Conservation (phyloP, 2,797 vertebrate genomes). For the Oceanodroma leucorhoa region DNA sequence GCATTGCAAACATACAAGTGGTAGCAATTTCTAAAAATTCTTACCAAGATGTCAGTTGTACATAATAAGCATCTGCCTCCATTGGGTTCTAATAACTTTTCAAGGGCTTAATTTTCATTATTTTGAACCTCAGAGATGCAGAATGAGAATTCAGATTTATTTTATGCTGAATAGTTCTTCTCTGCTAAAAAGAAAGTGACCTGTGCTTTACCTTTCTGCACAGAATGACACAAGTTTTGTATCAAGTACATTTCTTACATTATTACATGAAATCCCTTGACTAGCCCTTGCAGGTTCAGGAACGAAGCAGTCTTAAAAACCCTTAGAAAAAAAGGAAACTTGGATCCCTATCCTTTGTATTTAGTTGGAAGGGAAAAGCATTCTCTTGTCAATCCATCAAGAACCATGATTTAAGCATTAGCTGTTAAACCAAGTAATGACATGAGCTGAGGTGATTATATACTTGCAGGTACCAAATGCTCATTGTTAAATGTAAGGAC, state of each 20-base stretch:
- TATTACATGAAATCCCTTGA: background rate
- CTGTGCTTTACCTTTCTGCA: background rate
- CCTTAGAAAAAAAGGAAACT: background rate
- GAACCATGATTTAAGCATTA: constrained; percentile 26
- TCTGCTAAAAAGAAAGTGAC: background rate
- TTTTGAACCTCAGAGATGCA: background rate
- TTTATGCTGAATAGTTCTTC: background rate
- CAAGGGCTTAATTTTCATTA: background rate
- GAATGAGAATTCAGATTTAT: background rate
- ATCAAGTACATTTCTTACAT: background rate
- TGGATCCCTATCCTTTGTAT: background rate
- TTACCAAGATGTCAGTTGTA: background rate
- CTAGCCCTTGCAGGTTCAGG: constrained; percentile 38
- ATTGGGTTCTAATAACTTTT: background rate
- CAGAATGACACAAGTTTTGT: background rate
- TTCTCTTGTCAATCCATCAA: constrained; percentile 39
- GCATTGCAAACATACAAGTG: background rate
- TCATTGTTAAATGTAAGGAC: background rate
- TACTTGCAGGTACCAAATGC: background rate
- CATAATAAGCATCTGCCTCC: background rate
- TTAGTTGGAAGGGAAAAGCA: background rate
- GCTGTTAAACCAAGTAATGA: constrained; percentile 29
- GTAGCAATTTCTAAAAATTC: background rate
- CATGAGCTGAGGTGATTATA: constrained; percentile 13
- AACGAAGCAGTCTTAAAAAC: background rate